Evolutionary conservation across 23 tunicate genomes (phyloP).

Genomic region (Halocynthia roretzi): DNA sequence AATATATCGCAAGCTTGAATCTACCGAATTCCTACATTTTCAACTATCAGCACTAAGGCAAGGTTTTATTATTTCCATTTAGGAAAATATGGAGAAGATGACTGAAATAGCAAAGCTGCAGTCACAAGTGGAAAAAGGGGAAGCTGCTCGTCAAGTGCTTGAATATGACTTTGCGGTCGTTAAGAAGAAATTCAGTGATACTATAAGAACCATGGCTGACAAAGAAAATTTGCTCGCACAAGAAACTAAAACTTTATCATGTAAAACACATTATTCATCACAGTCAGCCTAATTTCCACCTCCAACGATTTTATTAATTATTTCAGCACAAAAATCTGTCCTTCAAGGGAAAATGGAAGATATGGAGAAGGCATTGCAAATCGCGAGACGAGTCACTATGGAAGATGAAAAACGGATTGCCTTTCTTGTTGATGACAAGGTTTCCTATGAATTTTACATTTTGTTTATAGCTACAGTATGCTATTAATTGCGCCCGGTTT

Average conservation of each 20-base stretch:
- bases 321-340: constrained; percentile 59
- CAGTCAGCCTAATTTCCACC: background rate
- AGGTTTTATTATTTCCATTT: background rate
- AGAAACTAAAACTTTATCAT: constrained; percentile 50
- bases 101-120: constrained; percentile 48
- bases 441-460: background rate
- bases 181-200: constrained; percentile 50
- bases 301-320: background rate
- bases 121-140: constrained; percentile 66
- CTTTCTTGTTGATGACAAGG: constrained; percentile 79
- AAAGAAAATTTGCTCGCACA: constrained; percentile 54
- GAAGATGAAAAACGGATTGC: constrained; percentile 80
- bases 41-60: too few species aligned
- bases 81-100: constrained; percentile 58
- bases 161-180: constrained; percentile 72
- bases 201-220: constrained; percentile 30
- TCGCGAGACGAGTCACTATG: constrained; percentile 47
- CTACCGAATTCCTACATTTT: background rate
- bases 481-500: background rate
- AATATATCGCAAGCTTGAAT: background rate
- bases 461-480: background rate
- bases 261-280: background rate
- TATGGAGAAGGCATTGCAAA: constrained; percentile 45
- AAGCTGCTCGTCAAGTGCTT: constrained; percentile 59
- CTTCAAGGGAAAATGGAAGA: constrained; percentile 56